Evolutionary conservation across 2,113 vertebrate genomes (phyloP), one percentile per base, ranked within the genome.

Genomic region (Loxodonta africana): DNA sequence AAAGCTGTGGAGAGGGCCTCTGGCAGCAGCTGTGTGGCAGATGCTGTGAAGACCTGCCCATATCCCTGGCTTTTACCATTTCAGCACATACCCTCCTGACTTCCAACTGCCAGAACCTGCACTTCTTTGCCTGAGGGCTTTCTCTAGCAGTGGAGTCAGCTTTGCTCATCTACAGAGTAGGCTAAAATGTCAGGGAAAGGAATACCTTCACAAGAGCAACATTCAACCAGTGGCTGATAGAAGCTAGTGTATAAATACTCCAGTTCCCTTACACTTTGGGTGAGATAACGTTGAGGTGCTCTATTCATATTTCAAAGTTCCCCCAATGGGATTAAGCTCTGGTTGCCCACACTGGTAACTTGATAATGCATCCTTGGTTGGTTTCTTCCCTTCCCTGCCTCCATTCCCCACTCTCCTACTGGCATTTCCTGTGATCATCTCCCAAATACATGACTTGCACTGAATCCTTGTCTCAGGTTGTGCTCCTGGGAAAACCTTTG

Each of bases 101-200:
- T 83, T 81, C 84, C 78, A 83, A 30, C 15, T 28, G 23, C 71
- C 93, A 92, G 83, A 87, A 46, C 23, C 65, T 44, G 65, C 44
- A 23, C 18, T 69, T n/a, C 90, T 96, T 93, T 94, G 84, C 94
- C 94, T 53, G 71, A 78, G 85, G 92, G 63, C 67, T 95, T 96
- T 95, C 71, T 95, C 63, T 86, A 62, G 85, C 62, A 60, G 12
- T 28, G 28, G 30, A n/a, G 37, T 71, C 62, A 17, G 37, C 88
- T 91, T 69, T 84, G 94, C 77, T 94, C 63, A 71, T 46, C 67
- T 53, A 46, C 41, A 71, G 53, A 78, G 57, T 67, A 87, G 62
- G 69, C 57, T 69, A 8, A 94, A 73, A 65, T 37, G 30, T 80
- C 57, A 3, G 15, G 41, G 41, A 28, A 76, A 91, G 69, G 11